Evolutionary conservation across 2,113 vertebrate genomes (phyloP).

Genomic region (Mus musculus): GRCm39 chr14:57966501-57967000

Average conservation of each 20-base stretch:
- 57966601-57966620: not conserved
- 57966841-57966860: conserved; percentile 5
- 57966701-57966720: too few species aligned
- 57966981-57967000: conserved; percentile 92
- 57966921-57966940: not conserved
- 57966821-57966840: not conserved
- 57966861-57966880: not conserved
- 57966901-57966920: not conserved
- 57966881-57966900: not conserved
- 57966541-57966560: not conserved
- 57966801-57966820: not conserved
- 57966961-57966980: conserved; percentile 83
- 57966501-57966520: not conserved
- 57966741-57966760: not conserved
- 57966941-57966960: not conserved
- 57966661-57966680: not conserved
- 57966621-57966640: not conserved
- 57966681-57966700: not conserved
- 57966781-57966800: not conserved
- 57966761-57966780: not conserved
- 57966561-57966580: too few species aligned
- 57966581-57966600: too few species aligned
- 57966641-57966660: not conserved
- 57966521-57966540: not conserved
- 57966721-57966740: too few species aligned